Evolutionary conservation across 2,888 invertebrate species (phyloP).

Genomic region (Drosophila austrosaltans): DNA sequence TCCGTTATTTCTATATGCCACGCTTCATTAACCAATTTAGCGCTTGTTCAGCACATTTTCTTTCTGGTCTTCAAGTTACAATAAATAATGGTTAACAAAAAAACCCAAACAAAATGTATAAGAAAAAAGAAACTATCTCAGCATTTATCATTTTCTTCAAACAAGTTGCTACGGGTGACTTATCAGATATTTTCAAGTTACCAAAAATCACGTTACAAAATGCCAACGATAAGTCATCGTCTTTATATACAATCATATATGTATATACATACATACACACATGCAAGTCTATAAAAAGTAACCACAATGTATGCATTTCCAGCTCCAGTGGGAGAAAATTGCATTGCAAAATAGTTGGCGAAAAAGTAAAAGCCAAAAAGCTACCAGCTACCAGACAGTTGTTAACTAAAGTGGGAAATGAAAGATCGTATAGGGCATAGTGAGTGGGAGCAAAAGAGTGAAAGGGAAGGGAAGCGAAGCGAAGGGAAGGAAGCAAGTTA

Average conservation of each 20-base stretch:
- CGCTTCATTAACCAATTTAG: slow-evolving; percentile 69
- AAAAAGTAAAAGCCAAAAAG: slow-evolving; percentile 52
- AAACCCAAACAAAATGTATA: slow-evolving; percentile 17
- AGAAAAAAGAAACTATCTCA: slow-evolving; percentile 8
- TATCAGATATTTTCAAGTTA: slow-evolving; percentile 48
- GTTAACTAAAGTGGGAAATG: not conserved
- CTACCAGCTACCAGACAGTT: slow-evolving; percentile 10
- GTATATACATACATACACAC: too few species aligned
- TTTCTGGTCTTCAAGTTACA: slow-evolving; percentile 60
- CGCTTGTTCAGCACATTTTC: slow-evolving; percentile 68
- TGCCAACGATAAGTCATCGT: slow-evolving; percentile 49
- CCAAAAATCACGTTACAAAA: slow-evolving; percentile 60
- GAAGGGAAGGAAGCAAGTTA: slow-evolving; percentile 37
- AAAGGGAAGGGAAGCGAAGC: slow-evolving; percentile 10
- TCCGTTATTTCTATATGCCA: slow-evolving; percentile 68
- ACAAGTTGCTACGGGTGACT: slow-evolving; percentile 38
- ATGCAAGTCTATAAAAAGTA: not conserved
- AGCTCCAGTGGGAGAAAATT: slow-evolving; percentile 28
- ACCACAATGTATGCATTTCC: not conserved
- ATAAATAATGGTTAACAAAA: slow-evolving; percentile 29
- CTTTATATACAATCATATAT: not conserved
- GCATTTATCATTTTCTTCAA: slow-evolving; percentile 35
- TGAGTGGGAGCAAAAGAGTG: slow-evolving; percentile 25
- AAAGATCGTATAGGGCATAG: slow-evolving; percentile 3
- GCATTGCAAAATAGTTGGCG: slow-evolving; percentile 44